Conservation (phyloP, 2,888 invertebrate genomes). For the Nemapogon koenigi region DNA sequence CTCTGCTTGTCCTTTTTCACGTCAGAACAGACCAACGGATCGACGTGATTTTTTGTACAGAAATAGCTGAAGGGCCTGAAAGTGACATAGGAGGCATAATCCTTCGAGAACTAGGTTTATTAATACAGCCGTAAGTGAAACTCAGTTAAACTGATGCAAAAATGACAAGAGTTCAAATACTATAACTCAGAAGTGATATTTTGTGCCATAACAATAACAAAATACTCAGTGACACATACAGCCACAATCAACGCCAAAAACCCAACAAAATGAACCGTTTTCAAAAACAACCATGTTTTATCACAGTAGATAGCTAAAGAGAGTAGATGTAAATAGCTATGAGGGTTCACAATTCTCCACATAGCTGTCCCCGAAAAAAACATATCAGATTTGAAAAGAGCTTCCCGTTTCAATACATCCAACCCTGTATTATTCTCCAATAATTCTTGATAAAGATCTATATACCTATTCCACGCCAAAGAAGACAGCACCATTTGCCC, state of each 20-base stretch:
- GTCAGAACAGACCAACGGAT: too few relatives aligned
- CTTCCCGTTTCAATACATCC: slow-evolving; percentile 54
- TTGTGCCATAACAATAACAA: slow-evolving; percentile 39
- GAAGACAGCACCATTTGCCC: slow-evolving; percentile 78
- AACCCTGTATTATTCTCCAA: slow-evolving; percentile 69
- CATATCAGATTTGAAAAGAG: slow-evolving; percentile 72
- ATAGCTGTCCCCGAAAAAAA: slow-evolving; percentile 76
- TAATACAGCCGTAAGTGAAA: too few relatives aligned
- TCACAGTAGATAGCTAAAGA: slow-evolving; percentile 82
- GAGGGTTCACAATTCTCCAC: slow-evolving; percentile 83
- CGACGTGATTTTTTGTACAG: too few relatives aligned
- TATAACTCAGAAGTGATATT: too few relatives aligned
- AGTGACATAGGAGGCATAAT: too few relatives aligned
- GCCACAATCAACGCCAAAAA: slow-evolving; percentile 72
- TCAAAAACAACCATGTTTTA: slow-evolving; percentile 80
- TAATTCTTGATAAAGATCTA: slow-evolving; percentile 79
- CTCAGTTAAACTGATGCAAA: too few relatives aligned
- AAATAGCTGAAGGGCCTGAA: too few relatives aligned
- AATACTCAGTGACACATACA: slow-evolving; percentile 76
- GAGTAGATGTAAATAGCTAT: slow-evolving; percentile 76
- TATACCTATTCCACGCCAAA: slow-evolving; percentile 84
- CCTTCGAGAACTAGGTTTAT: too few relatives aligned
- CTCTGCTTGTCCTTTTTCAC: too few relatives aligned
- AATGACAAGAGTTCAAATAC: too few relatives aligned
- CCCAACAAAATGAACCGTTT: slow-evolving; percentile 72